Evolutionary conservation across 2,888 invertebrate genomes (phyloP), one percentile per base, ranked within the genome.

Genomic region (Linnaemya vulpina): DNA sequence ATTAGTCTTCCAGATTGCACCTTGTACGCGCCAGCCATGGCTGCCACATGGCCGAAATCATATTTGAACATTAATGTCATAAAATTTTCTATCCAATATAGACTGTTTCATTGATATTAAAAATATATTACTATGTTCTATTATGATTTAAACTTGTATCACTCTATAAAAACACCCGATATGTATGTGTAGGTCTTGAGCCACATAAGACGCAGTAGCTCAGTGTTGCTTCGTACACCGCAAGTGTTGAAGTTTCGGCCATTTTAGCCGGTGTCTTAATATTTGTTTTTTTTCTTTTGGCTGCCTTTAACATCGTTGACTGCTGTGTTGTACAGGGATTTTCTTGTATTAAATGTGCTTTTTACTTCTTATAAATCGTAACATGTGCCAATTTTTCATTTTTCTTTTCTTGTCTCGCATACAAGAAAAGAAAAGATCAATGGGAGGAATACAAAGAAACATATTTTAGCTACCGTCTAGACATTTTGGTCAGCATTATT

Each of bases 321-420:
- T 55, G 22, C 9, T 53, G 63, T 53, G 63, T 38, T 68, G 46
- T 67, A 74, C 15, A 62, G 68, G 38, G 25, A 9, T 35, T 77
- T 73, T 73, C 38, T 80, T 40, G 35, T 35, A 62, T 60, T 80
- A 30, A 68, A 73, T 40, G 4, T 43, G 5, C 30, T n/a, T 62
- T 55, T 70, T 62, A 63, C 4, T 81, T 65, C 46, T 55, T 17
- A 62, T 53, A 71, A 68, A 62, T 76, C 40, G 35, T 15, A 58
- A 49, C 58, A 78, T 78, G 74, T 85, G 85, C 81, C 77, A 84
- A 84, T 68, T 83, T 79, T 73, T 65, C 17, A n/a, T 68, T 68
- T 46, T 65, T 55, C 51, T 63, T 58, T 11, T 20, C 30, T 51
- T 63, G 53, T 13, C 43, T 70, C 51, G 51, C 43, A 30, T 70